A percentile compares a stretch with the other conserved stretches of the same genome.
Conservation (phyloP, 2,888 invertebrate genomes). For the Callimorpha dominula region DNA sequence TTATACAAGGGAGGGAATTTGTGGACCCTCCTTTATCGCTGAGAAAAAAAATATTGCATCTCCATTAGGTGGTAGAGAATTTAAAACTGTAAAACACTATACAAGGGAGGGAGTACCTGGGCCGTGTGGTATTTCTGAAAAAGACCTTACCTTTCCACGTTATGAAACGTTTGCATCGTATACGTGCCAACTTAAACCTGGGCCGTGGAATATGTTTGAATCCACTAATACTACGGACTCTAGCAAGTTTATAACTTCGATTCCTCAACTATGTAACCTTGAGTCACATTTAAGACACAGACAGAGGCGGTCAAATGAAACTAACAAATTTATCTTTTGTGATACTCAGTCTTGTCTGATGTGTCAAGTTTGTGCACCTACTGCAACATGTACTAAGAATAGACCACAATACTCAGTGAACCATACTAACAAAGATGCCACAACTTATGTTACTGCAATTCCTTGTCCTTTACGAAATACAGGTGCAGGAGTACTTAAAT, state of each 20-base stretch:
- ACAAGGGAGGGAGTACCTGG: not conserved
- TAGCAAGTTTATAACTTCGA: not conserved
- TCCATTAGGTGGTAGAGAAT: too few species aligned
- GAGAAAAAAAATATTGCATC: not conserved
- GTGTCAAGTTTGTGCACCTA: slow-evolving; percentile 6
- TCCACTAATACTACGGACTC: not conserved
- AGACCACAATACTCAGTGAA: not conserved
- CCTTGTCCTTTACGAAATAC: not conserved
- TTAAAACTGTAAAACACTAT: not conserved
- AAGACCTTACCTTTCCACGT: not conserved
- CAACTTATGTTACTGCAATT: slow-evolving; percentile 7
- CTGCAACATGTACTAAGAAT: not conserved
- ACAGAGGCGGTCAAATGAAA: not conserved
- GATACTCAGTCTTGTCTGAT: slow-evolving; percentile 4
- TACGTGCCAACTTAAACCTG: not conserved
- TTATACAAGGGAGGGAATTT: slow-evolving; percentile 2
- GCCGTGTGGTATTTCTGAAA: not conserved
- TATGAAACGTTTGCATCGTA: not conserved
- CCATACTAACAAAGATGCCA: slow-evolving; percentile 1
- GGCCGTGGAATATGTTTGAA: not conserved
- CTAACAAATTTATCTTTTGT: not conserved
- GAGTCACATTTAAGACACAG: not conserved
- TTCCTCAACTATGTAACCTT: not conserved
- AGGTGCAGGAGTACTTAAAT: not conserved
- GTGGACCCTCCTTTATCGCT: not conserved